These are phyloP conservation scores for Bilobella aurantiaca DNA, from an alignment of 1,140 invertebrate species.

Conservation along the genomic window DNA sequence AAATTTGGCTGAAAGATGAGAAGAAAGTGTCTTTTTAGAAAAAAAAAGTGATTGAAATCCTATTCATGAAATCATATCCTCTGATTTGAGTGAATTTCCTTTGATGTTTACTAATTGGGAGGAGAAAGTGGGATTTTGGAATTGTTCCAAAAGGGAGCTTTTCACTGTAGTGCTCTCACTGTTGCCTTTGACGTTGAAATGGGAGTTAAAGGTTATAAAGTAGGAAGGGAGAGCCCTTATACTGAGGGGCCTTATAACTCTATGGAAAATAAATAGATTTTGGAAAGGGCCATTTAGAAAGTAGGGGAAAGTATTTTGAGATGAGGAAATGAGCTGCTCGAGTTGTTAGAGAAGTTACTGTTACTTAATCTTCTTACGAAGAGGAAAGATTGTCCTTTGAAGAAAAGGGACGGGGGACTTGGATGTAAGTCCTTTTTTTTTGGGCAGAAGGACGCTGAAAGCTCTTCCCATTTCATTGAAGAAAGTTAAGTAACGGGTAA, in stretches of 20 bases:
- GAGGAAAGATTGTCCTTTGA: conserved; percentile 1
- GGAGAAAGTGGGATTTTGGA: neutral
- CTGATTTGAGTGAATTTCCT: neutral
- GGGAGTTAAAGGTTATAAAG: too few species aligned
- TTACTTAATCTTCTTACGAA: conserved; percentile 2
- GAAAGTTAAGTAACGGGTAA: too few species aligned
- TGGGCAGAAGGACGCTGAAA: neutral
- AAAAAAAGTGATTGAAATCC: neutral
- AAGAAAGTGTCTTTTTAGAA: too few species aligned
- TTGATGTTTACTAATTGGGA: conserved; percentile 9
- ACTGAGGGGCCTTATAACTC: neutral
- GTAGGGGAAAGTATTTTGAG: neutral
- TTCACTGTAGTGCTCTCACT: neutral
- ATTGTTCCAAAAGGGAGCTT: neutral
- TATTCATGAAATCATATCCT: conserved; percentile 4
- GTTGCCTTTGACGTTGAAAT: too few species aligned
- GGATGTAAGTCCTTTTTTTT: neutral
- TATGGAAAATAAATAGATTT: neutral
- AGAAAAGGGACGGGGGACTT: neutral
- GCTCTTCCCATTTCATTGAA: too few species aligned
- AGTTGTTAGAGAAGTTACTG: too few species aligned
- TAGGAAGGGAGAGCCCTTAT: neutral
- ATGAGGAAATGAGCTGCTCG: neutral
- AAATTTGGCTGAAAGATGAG: too few species aligned
- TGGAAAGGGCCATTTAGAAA: neutral